These are phyloP conservation scores for Slavum lentiscoides DNA, from an alignment of 2,888 invertebrate genomes.

Conservation along the genomic window DNA sequence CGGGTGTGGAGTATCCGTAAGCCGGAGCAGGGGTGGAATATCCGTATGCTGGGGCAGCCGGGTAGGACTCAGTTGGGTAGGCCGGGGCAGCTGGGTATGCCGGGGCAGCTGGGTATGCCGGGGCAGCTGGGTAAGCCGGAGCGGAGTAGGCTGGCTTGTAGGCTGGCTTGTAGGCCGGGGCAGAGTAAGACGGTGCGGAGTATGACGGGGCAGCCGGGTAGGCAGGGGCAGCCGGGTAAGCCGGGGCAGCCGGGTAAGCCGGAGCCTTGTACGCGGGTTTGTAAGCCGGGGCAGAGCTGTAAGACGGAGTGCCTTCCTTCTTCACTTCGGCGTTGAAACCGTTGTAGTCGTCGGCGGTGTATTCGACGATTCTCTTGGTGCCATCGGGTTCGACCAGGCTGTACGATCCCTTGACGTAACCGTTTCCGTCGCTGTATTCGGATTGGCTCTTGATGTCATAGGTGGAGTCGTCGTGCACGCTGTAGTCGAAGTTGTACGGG, in stretches of 20 bases:
- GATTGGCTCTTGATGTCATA: conserved; percentile 47
- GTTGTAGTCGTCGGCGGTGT: conserved; percentile 50
- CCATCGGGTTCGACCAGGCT: conserved; percentile 46
- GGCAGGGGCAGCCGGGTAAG: conserved; percentile 56
- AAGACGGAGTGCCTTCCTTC: conserved; percentile 52
- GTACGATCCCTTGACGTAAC: conserved; percentile 50
- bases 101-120: conserved; percentile 50
- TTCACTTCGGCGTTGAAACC: conserved; percentile 51
- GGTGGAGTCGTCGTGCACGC: conserved; percentile 35
- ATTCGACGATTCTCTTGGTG: conserved; percentile 51
- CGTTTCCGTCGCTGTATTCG: conserved; percentile 50
- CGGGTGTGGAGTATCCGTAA: conserved; percentile 50
- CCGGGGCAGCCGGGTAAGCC: conserved; percentile 41
- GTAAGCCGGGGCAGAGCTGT: conserved; percentile 52
- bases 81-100: conserved; percentile 54
- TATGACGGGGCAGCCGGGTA: conserved; percentile 58
- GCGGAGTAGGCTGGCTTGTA: conserved; percentile 54
- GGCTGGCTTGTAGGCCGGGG: conserved; percentile 53
- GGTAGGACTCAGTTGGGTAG: conserved; percentile 55
- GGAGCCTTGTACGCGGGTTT: conserved; percentile 40
- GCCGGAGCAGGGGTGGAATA: conserved; percentile 53
- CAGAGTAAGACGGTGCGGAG: conserved; percentile 56
- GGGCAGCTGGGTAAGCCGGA: conserved; percentile 49
- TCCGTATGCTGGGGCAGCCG: conserved; percentile 50
- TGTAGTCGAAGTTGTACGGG: conserved; percentile 51